Evolutionary conservation across 2,888 invertebrate species (phyloP).

Genomic region (Lycaena phlaeas): DNA sequence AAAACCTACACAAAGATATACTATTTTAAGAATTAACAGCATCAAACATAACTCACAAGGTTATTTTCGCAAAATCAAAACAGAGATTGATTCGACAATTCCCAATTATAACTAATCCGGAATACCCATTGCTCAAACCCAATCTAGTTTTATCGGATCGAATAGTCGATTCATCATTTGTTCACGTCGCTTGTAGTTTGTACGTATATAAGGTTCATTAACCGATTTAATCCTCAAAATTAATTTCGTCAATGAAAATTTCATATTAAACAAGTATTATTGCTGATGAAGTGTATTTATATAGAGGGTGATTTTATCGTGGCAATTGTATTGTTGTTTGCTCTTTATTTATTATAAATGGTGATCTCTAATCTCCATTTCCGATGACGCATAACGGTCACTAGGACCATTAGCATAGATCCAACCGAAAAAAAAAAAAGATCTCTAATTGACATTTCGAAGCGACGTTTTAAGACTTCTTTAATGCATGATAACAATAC

Average conservation of each 20-base stretch:
- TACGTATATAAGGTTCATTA: neutral
- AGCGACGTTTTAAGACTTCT: too few species aligned
- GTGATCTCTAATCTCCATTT: too few species aligned
- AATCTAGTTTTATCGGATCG: neutral
- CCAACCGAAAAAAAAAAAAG: too few species aligned
- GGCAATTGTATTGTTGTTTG: neutral
- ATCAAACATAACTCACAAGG: too few species aligned
- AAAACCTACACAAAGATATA: too few species aligned
- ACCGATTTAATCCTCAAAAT: neutral
- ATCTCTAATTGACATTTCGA: too few species aligned
- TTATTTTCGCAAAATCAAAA: neutral
- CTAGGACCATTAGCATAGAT: too few species aligned
- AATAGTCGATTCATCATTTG: neutral
- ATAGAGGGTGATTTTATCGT: neutral
- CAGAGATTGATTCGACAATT: neutral
- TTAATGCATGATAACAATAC: too few species aligned
- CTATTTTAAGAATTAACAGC: too few species aligned
- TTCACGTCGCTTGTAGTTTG: neutral
- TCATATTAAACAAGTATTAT: neutral
- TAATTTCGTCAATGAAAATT: neutral
- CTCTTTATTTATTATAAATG: too few species aligned
- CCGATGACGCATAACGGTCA: too few species aligned
- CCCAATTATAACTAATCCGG: constrained; percentile 7
- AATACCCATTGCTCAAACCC: neutral
- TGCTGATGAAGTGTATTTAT: neutral